A percentile compares a stretch with the other conserved stretches of the same genome.
phyloP scores from a whole-genome alignment of 2,113 vertebrate species.

The Macquaria australasica region DNA sequence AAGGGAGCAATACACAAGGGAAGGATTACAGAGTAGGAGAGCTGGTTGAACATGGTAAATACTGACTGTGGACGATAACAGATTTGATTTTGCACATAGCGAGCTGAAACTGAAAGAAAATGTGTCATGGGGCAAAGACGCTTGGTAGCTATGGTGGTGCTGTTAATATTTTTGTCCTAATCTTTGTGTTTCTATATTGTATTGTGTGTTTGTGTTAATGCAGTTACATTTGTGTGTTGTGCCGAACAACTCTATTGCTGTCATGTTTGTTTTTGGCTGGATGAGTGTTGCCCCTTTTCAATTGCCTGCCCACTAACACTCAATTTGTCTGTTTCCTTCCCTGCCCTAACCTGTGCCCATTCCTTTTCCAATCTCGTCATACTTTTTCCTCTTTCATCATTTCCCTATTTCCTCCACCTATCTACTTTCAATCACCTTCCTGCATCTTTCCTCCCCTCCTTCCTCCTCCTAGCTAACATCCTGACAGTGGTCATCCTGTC shows the following conservation, averaged over 20 bases:
- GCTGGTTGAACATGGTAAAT: constrained; percentile 29
- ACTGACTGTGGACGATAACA: constrained; percentile 34
- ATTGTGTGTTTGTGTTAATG: constrained; percentile 1
- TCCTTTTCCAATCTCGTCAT: constrained; percentile 32
- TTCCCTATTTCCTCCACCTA: constrained; percentile 32
- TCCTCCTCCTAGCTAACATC: constrained; percentile 90
- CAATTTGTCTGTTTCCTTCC: constrained; percentile 57
- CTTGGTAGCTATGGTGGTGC: neutral
- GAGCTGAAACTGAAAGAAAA: constrained; percentile 13
- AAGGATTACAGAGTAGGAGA: constrained; percentile 29
- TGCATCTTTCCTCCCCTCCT: neutral
- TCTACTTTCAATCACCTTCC: constrained; percentile 38
- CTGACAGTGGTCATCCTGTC: constrained; percentile 97
- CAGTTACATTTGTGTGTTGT: neutral
- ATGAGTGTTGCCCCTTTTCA: constrained; percentile 23
- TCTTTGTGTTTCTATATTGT: constrained; percentile 22
- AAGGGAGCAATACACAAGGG: constrained; percentile 16
- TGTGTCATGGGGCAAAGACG: neutral
- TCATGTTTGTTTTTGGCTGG: neutral
- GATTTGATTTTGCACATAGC: neutral
- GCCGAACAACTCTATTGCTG: neutral
- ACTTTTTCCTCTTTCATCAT: constrained; percentile 20
- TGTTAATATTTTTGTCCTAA: neutral
- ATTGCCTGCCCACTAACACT: constrained; percentile 63
- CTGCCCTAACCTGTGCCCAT: constrained; percentile 38